phyloP scores from a whole-genome alignment of 2,888 invertebrate species.

The Noctuana brunneofusca region DNA sequence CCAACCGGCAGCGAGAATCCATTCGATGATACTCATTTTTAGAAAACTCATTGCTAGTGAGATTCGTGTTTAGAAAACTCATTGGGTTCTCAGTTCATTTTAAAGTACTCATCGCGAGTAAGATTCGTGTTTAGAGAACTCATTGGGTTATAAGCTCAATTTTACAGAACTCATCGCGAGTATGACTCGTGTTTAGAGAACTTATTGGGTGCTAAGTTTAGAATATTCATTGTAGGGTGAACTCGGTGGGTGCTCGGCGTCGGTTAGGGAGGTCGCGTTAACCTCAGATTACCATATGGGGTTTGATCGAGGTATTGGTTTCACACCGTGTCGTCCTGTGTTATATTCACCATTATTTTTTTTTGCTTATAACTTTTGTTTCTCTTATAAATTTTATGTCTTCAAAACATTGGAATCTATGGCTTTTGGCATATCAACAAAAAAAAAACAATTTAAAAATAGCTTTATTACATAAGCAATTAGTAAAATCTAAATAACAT shows the following conservation, averaged over 20 bases:
- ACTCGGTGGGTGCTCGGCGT: constrained; percentile 36
- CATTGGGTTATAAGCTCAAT: not conserved
- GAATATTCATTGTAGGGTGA: not conserved
- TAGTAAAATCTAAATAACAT: too few species aligned
- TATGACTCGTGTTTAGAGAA: not conserved
- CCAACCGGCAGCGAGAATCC: constrained; percentile 16
- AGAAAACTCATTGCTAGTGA: not conserved
- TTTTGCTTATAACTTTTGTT: constrained; percentile 41
- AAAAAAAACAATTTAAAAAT: not conserved
- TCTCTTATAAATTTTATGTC: constrained; percentile 39
- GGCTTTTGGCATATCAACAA: too few species aligned
- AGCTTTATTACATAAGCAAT: not conserved
- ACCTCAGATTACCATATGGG: constrained; percentile 94
- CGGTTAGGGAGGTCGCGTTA: constrained; percentile 49
- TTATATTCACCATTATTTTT: constrained; percentile 53
- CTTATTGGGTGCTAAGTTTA: not conserved
- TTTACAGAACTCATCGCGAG: not conserved
- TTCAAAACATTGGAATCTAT: constrained; percentile 33
- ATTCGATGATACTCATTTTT: not conserved
- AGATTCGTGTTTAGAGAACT: constrained; percentile 3
- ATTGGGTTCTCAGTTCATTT: too few species aligned
- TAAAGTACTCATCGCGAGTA: not conserved
- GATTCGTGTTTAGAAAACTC: not conserved
- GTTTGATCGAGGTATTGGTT: constrained; percentile 85
- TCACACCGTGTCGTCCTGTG: constrained; percentile 80